These are phyloP conservation scores for Enteromius thamalakanensis DNA, from an alignment of 2,797 vertebrate species.

Conservation along the genomic window DNA sequence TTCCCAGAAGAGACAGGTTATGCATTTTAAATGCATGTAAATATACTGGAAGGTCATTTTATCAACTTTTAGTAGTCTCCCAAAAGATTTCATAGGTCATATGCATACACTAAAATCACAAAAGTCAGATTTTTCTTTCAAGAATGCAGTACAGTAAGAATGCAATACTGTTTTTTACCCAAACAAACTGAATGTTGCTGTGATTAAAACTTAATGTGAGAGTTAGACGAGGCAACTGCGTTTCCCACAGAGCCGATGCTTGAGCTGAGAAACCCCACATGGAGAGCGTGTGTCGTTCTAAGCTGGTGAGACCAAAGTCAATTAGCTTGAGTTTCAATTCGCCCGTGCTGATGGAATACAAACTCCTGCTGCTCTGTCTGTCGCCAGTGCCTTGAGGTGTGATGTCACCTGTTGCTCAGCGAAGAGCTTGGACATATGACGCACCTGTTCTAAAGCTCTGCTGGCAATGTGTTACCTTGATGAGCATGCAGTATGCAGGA, in stretches of 20 bases:
- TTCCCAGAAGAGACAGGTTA: not conserved
- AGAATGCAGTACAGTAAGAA: not conserved
- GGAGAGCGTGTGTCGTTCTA: conserved; percentile 26
- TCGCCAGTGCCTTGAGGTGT: conserved; percentile 50
- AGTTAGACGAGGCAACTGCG: conserved; percentile 18
- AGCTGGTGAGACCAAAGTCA: conserved; percentile 58
- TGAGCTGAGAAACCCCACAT: conserved; percentile 28
- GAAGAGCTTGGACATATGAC: conserved; percentile 37
- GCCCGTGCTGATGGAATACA: conserved; percentile 52
- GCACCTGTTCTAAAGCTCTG: not conserved
- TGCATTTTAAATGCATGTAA: not conserved
- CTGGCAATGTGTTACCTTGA: not conserved
- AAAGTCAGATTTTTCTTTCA: not conserved
- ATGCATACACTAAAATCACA: not conserved
- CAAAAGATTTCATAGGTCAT: not conserved
- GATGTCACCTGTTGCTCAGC: conserved; percentile 59
- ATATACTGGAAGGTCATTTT: not conserved
- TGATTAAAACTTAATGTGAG: conserved; percentile 47
- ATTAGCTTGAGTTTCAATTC: conserved; percentile 59
- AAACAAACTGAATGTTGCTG: conserved; percentile 4
- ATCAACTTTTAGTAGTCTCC: not conserved
- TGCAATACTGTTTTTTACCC: not conserved
- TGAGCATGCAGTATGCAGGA: not conserved
- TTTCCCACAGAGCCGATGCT: conserved; percentile 22
- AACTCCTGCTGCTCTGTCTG: conserved; percentile 59